Percentiles rank a stretch among this genome's conserved stretches.
Conservation (phyloP, 92 coral and sea anemone species). For the Zoanthus sansibaricus region DNA sequence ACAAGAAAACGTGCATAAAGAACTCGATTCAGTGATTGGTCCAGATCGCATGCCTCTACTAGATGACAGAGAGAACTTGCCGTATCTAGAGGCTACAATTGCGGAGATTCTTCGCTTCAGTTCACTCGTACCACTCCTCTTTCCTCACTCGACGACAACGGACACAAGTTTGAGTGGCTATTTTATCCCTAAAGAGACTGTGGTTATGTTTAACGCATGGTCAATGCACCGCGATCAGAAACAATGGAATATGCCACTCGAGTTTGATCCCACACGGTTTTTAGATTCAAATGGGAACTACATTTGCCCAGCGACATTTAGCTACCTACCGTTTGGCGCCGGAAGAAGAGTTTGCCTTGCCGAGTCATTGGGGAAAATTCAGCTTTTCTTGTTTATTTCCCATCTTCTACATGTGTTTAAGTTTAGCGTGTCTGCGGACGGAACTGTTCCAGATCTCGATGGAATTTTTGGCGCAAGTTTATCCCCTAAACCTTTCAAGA, state of each 20-base stretch:
- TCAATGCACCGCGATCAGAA: slow-evolving; percentile 92
- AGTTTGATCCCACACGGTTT: slow-evolving; percentile 90
- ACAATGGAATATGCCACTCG: slow-evolving; percentile 83
- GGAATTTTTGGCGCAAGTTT: slow-evolving; percentile 90
- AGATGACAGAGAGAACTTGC: slow-evolving; percentile 80
- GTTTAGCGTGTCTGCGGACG: slow-evolving; percentile 74
- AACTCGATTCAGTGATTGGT: slow-evolving; percentile 83
- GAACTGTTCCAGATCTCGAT: slow-evolving; percentile 80
- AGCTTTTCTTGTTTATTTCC: slow-evolving; percentile 85
- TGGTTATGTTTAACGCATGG: slow-evolving; percentile 92
- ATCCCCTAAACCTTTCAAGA: slow-evolving; percentile 86
- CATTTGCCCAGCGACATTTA: slow-evolving; percentile 84
- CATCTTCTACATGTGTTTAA: slow-evolving; percentile 83
- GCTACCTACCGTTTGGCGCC: slow-evolving; percentile 94
- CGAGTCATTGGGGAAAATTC: slow-evolving; percentile 91
- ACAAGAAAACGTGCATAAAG: slow-evolving; percentile 82
- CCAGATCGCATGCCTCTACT: slow-evolving; percentile 83
- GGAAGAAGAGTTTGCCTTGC: slow-evolving; percentile 97
- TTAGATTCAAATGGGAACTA: slow-evolving; percentile 82
- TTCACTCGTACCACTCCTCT: slow-evolving; percentile 90
- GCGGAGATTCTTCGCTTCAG: slow-evolving; percentile 88
- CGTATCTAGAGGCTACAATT: slow-evolving; percentile 89
- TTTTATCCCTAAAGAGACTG: slow-evolving; percentile 88
- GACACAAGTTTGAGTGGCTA: slow-evolving; percentile 83
- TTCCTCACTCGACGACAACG: slow-evolving; percentile 94